These are phyloP conservation scores for Serrognathus titanus DNA, from an alignment of 2,888 invertebrate species.

Conservation along the genomic window DNA sequence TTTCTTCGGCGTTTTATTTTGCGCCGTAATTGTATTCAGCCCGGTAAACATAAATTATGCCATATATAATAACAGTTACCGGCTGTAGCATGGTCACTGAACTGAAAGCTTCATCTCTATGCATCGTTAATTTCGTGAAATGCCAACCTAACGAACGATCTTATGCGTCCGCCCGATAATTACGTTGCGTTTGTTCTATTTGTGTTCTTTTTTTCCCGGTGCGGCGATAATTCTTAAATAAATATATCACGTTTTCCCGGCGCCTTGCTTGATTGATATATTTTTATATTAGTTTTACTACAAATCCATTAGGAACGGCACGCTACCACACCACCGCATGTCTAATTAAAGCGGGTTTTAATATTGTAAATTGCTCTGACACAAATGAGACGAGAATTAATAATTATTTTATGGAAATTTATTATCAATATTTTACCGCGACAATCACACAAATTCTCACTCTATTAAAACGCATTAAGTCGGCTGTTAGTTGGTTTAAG, in stretches of 20 bases:
- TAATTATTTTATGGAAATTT: constrained; percentile 1
- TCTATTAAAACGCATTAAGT: constrained; percentile 9
- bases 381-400: not conserved
- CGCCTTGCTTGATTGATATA: too few species aligned
- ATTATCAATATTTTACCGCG: not conserved
- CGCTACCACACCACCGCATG: not conserved
- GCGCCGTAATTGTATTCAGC: not conserved
- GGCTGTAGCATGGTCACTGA: constrained; percentile 1
- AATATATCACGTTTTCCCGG: too few species aligned
- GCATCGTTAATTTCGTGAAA: constrained; percentile 2
- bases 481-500: constrained; percentile 3
- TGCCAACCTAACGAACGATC: not conserved
- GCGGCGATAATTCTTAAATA: too few species aligned
- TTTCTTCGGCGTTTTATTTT: not conserved
- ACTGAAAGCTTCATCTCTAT: not conserved
- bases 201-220: too few species aligned
- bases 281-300: not conserved
- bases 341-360: not conserved
- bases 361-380: not conserved
- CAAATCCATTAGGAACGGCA: not conserved
- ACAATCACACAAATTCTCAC: constrained; percentile 7
- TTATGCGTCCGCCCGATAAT: too few species aligned
- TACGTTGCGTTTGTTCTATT: too few species aligned
- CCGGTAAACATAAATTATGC: not conserved
- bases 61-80: not conserved